Conservation (phyloP, 2,113 vertebrate genomes). For the Cephalopterus ornatus region DNA sequence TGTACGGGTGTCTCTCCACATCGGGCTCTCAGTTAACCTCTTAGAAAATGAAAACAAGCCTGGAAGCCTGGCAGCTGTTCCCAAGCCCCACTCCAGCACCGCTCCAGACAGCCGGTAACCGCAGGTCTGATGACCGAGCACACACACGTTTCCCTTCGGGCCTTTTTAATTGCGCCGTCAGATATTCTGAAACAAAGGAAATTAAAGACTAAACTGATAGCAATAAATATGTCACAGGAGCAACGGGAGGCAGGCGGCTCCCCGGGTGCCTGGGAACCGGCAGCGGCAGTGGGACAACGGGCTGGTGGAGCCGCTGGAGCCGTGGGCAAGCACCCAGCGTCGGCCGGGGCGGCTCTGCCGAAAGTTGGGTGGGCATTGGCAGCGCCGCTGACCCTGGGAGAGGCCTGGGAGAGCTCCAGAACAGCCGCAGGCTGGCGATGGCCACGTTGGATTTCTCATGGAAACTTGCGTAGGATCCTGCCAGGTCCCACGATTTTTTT, state of each 20-base stretch:
- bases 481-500: constrained; percentile 45
- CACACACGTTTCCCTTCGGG: constrained; percentile 13
- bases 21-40: constrained; percentile 1
- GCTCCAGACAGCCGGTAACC: constrained; percentile 40
- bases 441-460: constrained; percentile 38
- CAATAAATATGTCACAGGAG: constrained; percentile 16
- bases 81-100: not conserved
- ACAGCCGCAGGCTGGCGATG: not conserved
- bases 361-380: constrained; percentile 27
- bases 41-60: constrained; percentile 36
- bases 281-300: not conserved
- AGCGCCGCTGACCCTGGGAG: not conserved
- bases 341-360: not conserved
- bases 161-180: not conserved
- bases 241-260: not conserved
- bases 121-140: constrained; percentile 44
- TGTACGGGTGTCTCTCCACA: not conserved
- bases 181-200: constrained; percentile 33
- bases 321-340: not conserved
- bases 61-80: constrained; percentile 42
- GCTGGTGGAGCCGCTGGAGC: accelerated
- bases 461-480: constrained; percentile 17
- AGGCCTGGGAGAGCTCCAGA: constrained; percentile 29
- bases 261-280: not conserved
- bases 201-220: constrained; percentile 8